phyloP scores from a whole-genome alignment of 2,797 vertebrate species.

The Tokudaia muenninki region DNA sequence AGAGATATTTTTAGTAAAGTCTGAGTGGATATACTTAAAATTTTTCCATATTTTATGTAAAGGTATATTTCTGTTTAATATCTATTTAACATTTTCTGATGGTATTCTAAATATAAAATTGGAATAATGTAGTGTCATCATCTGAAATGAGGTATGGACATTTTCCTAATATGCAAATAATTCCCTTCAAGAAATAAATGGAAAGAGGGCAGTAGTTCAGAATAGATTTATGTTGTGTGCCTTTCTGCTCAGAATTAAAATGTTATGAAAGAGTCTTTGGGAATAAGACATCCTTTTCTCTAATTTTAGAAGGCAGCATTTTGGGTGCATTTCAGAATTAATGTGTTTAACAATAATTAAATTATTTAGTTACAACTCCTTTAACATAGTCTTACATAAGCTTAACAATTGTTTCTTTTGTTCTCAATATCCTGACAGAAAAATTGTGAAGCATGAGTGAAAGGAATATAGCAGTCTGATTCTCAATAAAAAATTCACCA shows the following conservation, averaged over 20 bases:
- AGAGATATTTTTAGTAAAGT: conserved; percentile 40
- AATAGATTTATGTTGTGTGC: conserved; percentile 7
- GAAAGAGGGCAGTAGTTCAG: background rate
- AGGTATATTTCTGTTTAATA: background rate
- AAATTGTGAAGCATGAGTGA: background rate
- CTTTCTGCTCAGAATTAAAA: conserved; percentile 54
- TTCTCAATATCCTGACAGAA: background rate
- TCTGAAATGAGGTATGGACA: conserved; percentile 39
- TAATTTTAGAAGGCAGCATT: conserved; percentile 51
- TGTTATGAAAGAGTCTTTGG: background rate
- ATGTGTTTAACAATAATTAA: conserved; percentile 45
- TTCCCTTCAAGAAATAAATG: conserved; percentile 53
- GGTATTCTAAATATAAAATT: conserved; percentile 50
- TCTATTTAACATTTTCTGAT: conserved; percentile 50
- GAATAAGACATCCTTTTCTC: background rate
- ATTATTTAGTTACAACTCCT: conserved; percentile 25
- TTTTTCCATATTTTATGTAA: conserved; percentile 31
- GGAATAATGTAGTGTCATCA: conserved; percentile 1
- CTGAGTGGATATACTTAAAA: background rate
- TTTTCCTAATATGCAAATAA: conserved; percentile 10
- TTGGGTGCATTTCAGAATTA: conserved; percentile 53
- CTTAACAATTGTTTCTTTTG: background rate
- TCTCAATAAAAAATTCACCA: background rate
- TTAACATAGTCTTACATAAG: conserved; percentile 30
- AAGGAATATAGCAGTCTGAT: background rate